A percentile compares a stretch with the other conserved stretches of the same genome.
Evolutionary conservation across 1,140 invertebrate species (phyloP).

Genomic region (Aethina tumida): DNA sequence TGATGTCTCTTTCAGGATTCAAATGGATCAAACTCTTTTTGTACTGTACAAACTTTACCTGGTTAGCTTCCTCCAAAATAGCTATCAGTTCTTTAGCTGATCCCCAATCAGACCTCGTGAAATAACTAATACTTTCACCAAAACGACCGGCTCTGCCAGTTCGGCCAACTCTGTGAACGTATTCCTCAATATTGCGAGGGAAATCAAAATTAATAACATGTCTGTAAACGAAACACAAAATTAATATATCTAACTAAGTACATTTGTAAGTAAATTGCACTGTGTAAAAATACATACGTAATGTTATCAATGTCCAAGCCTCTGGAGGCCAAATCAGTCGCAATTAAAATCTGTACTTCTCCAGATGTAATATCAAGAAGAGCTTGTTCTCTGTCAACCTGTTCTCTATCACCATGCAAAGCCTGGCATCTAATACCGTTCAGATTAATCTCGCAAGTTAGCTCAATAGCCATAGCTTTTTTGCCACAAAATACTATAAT

Average conservation of each 20-base stretch:
- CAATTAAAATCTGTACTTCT: constrained; percentile 68
- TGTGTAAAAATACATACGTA: constrained; percentile 52
- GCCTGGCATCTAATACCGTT: constrained; percentile 58
- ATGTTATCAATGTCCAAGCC: constrained; percentile 89
- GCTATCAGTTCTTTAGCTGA: constrained; percentile 71
- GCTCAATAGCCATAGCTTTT: constrained; percentile 67
- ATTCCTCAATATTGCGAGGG: constrained; percentile 83
- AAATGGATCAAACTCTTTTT: no score
- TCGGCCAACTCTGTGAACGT: constrained; percentile 74
- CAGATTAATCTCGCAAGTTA: constrained; percentile 68
- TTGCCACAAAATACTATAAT: constrained; percentile 82
- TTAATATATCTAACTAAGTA: no score
- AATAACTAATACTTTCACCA: constrained; percentile 69
- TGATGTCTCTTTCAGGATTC: no score
- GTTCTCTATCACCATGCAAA: constrained; percentile 85
- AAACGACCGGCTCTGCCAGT: constrained; percentile 79
- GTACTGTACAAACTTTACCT: constrained; percentile 41
- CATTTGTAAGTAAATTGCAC: no score
- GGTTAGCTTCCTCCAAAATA: constrained; percentile 67
- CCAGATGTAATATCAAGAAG: constrained; percentile 72
- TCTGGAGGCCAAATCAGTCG: constrained; percentile 89
- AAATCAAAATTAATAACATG: constrained; percentile 85
- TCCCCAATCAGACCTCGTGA: constrained; percentile 71
- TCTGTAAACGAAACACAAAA: constrained; percentile 32
- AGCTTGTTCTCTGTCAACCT: constrained; percentile 75